phyloP scores from a whole-genome alignment of 2,888 invertebrate species.

The Notocelia uddmanniana region DNA sequence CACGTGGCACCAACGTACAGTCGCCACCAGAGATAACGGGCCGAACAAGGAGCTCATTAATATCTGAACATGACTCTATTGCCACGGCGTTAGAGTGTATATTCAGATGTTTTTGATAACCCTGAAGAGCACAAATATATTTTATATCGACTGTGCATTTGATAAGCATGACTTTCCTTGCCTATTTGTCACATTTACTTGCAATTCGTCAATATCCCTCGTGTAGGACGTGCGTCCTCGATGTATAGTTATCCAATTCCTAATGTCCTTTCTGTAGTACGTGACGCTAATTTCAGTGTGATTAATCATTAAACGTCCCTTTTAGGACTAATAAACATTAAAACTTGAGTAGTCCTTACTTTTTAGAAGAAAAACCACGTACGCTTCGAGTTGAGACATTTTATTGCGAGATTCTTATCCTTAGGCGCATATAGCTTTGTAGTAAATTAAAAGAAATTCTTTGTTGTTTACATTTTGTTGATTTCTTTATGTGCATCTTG shows the following conservation, averaged over 20 bases:
- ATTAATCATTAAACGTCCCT: conserved; percentile 7
- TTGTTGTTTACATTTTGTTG: background rate
- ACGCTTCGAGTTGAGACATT: background rate
- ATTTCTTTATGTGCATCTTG: background rate
- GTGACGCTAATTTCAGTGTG: background rate
- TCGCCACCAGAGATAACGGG: too few relatives aligned
- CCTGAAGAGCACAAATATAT: too few relatives aligned
- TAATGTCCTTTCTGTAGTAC: conserved; percentile 6
- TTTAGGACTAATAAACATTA: background rate
- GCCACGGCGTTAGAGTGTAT: too few relatives aligned
- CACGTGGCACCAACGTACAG: background rate
- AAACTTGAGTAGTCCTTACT: background rate
- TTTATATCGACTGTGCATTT: background rate
- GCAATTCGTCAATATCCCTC: background rate
- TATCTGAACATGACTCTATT: too few relatives aligned
- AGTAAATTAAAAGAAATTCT: background rate
- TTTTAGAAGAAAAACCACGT: background rate
- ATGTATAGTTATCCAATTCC: too few relatives aligned
- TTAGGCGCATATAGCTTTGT: background rate
- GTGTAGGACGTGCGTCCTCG: background rate
- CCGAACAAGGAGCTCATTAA: too few relatives aligned
- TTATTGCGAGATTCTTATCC: background rate
- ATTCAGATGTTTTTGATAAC: too few relatives aligned
- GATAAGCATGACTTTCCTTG: background rate
- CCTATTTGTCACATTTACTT: conserved; percentile 1